Base-by-base conservation (phyloP, 1,140 invertebrate genomes). In the Neodiprion virginianus region DNA sequence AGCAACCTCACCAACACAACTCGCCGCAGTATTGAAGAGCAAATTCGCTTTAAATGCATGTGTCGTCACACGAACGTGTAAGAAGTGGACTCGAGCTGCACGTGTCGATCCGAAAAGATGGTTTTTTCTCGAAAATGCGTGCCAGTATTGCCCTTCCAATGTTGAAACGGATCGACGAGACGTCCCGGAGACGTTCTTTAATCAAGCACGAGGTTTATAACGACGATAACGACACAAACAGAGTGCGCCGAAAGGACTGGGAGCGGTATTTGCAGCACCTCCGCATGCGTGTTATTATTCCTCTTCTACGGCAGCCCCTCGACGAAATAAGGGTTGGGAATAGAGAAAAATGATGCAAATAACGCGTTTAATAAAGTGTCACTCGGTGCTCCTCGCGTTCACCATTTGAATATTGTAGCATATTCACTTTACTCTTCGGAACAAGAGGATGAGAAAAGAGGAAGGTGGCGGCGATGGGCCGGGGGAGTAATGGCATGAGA, bases 291-390 rank as follows among this genome's bases (percentile, higher is more conserved):
- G n/a, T 61, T 61, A 61, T 61, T 61, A 61, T 61, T 61, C 53
- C 28, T 3, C 28, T 1, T 40, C 28, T 40, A 40, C 28, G 28
- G 28, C 28, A 40, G 28, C 28, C 28, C 28, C 28, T 40, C 28
- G 28, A 40, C 47, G 69, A n/a, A 48, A n/a, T 71, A n/a, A 48
- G 14, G 21, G 74, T 69, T 73, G 76, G 28, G 71, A 53, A 66
- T 48, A 40, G 72, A 61, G 53, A 61, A 61, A 61, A 65, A 76
- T 71, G 77, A 81, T 83, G 82, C 80, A 85, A 85, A 81, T 83
- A 81, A 82, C 81, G 79, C 81, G 80, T 87, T 86, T 87, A 86
- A 87, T 87, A 87, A 87, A 87, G 85, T 85, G 84, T 86, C 84
- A 80, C 81, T 49, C 80, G 74, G 17, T 14, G 12, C 17, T 14